Base-by-base conservation (phyloP, 2,113 vertebrate species). In the Toxostoma redivivum region DNA sequence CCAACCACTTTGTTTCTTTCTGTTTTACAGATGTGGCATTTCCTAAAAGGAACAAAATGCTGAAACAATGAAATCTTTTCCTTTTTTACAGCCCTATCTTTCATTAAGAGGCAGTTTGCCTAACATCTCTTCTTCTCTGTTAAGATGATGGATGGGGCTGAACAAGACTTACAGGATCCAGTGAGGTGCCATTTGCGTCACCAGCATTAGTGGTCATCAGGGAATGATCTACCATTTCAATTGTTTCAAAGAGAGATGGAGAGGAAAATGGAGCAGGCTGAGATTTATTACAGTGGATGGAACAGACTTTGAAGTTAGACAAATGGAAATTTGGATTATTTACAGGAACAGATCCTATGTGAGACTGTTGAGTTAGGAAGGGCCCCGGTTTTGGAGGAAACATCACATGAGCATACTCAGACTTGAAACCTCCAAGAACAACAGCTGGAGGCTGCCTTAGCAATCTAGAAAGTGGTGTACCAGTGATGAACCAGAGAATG, bases 11-110 rank as follows among this genome's bases (percentile, higher is more conserved):
- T 61, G 28, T 79, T 97, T 95, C 77, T 74, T 96, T 97, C 88
- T 97, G 90, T 35, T 96, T 96, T 92, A 94, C 67, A 65, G 91
- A 86, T 65, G 57, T 88, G 86, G 96, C 70, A 90, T 96, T 92
- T 97, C 73, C 88, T 56, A 48, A 90, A 92, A 81, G 79, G 80
- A 88, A 65, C 25, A 83, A 93, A 82, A 81, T 71, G 54, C 47
- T 94, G 85, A 80, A 92, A 85, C 54, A 81, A 81, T 60, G 31
- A 93, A 72, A 53, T 56, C 16, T 83, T 88, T 86, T 94, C 72
- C 22, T 50, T 67, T 88, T 88, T 91, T 73, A 66, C 31, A 91
- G 72, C 48, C 54, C 54, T 82, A 95, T 94, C 86, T 91, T 73
- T 96, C 91, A 77, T 81, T 51, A 85, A 93, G 85, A 93, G 72